Evolutionary conservation across 2,113 vertebrate species (phyloP).

Genomic region (Galeopterus variegatus): DNA sequence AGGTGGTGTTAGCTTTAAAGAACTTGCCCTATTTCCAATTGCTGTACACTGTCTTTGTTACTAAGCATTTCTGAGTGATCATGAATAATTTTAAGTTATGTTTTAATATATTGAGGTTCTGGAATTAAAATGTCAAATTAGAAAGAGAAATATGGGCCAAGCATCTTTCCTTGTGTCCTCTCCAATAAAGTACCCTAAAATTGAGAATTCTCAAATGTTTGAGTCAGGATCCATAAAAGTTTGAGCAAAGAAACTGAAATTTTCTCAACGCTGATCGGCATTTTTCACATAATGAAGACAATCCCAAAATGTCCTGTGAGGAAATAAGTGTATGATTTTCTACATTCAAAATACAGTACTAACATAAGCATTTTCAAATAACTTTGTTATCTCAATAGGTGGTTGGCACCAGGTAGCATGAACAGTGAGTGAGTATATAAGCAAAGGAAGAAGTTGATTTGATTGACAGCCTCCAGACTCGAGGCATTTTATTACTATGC

Average conservation of each 20-base stretch:
- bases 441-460: neutral
- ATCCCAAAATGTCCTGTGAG: neutral
- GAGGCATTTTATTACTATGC: neutral
- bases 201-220: conserved; percentile 62
- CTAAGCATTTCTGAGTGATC: conserved; percentile 44
- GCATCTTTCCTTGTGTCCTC: neutral
- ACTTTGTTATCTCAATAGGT: neutral
- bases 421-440: neutral
- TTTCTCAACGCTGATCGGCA: neutral
- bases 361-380: neutral
- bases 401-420: neutral
- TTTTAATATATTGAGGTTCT: neutral
- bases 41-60: neutral
- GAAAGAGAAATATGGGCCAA: conserved; percentile 46
- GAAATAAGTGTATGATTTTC: neutral
- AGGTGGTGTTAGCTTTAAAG: conserved; percentile 16
- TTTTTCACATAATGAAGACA: conserved; percentile 36
- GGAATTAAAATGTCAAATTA: conserved; percentile 58
- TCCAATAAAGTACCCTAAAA: conserved; percentile 6
- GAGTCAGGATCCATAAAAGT: conserved; percentile 41
- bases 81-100: conserved; percentile 60
- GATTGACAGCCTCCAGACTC: neutral
- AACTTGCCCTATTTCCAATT: neutral
- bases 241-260: conserved; percentile 23
- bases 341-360: conserved; percentile 14